phyloP scores from a whole-genome alignment of 2,113 vertebrate species.

The Apaloderma vittatum region DNA sequence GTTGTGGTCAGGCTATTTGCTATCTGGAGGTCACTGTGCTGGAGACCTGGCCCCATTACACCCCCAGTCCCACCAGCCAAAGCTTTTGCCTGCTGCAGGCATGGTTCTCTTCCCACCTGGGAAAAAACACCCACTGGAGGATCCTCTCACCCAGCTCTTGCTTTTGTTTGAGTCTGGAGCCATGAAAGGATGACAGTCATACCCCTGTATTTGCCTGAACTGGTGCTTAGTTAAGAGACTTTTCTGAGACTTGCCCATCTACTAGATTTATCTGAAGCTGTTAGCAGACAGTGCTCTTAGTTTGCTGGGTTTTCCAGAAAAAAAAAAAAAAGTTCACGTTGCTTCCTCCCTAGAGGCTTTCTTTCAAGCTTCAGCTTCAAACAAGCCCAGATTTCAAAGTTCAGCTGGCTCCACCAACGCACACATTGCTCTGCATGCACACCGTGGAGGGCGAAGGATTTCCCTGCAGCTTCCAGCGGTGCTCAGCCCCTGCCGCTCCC shows the following conservation, averaged over 20 bases:
- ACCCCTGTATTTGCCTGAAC: background rate
- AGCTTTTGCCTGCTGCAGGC: background rate
- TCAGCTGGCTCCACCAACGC: background rate
- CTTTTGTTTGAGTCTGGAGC: background rate
- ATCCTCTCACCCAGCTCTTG: background rate
- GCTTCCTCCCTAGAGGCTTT: constrained; percentile 22
- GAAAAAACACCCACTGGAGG: background rate
- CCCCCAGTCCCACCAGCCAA: background rate
- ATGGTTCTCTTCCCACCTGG: background rate
- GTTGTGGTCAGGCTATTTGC: background rate
- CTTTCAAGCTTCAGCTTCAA: constrained; percentile 59
- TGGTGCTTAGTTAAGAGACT: background rate
- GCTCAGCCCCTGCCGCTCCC: background rate
- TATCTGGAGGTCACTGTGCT: background rate
- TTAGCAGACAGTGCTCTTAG: background rate
- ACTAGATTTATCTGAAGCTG: background rate
- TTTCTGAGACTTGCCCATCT: background rate
- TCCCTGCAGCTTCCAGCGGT: background rate
- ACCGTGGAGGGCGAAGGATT: background rate
- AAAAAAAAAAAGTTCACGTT: background rate
- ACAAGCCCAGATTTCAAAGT: constrained; percentile 50
- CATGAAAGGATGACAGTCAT: background rate
- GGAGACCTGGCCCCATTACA: background rate
- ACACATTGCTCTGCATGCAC: background rate
- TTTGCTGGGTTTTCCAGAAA: background rate